These are phyloP conservation scores for Drosophila guanche DNA, from an alignment of 1,140 invertebrate genomes.

Conservation along the genomic window DNA sequence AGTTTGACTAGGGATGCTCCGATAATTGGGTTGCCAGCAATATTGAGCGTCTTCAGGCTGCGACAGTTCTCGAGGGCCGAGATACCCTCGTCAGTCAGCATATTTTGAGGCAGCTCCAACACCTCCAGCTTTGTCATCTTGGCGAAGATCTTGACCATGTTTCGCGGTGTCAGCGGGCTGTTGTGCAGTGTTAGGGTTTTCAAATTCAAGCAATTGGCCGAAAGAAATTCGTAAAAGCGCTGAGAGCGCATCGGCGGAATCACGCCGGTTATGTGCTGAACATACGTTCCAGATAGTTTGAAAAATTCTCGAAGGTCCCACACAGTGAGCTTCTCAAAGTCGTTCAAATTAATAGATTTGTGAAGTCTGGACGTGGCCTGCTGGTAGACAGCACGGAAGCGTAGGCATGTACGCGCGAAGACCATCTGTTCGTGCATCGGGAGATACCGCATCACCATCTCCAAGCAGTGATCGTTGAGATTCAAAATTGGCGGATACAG, in stretches of 20 bases:
- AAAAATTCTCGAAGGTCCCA: conserved; percentile 71
- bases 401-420: conserved; percentile 52
- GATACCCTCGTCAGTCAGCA: conserved; percentile 8
- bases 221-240: conserved; percentile 47
- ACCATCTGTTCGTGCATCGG: conserved; percentile 39
- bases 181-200: conserved; percentile 16
- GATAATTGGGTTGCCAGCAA: conserved; percentile 26
- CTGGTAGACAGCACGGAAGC: conserved; percentile 47
- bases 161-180: conserved; percentile 1
- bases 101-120: conserved; percentile 15
- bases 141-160: conserved; percentile 34
- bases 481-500: conserved; percentile 23
- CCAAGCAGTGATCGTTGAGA: conserved; percentile 49
- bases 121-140: conserved; percentile 16
- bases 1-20: conserved; percentile 25
- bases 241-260: conserved; percentile 18
- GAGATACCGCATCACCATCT: conserved; percentile 19
- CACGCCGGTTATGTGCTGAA: conserved; percentile 28
- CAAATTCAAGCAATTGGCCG: conserved; percentile 39
- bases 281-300: conserved; percentile 38
- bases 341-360: conserved; percentile 10
- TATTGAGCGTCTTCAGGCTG: conserved; percentile 33
- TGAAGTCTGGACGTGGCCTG: conserved; percentile 18
- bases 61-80: conserved; percentile 14
- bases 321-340: conserved; percentile 40